Evolutionary conservation across 2,113 vertebrate genomes (phyloP), one percentile per base, ranked within the genome.

Genomic region (Neopipo cinnamomea): DNA sequence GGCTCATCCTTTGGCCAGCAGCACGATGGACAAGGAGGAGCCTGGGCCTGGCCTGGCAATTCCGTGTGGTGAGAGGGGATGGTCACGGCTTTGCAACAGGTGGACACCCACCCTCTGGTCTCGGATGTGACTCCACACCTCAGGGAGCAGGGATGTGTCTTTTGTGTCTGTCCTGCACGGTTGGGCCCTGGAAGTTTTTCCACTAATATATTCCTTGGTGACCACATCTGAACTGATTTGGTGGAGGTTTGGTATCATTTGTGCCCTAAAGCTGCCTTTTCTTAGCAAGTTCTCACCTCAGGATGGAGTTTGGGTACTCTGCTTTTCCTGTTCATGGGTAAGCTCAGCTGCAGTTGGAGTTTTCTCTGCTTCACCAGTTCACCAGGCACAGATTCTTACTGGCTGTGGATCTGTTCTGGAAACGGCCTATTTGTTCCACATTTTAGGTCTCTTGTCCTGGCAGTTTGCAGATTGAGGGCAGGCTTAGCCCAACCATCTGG

Each of bases 51-150:
- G 50, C 31, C 47, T 74, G 55, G n/a, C 30, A 44, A 8, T 49
- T 77, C 58, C 2, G 0, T n/a, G 56, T 59, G 44, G 2, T 39
- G 35, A 52, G 66, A 67, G 77, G 21, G 27, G 22, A 6, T 42
- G n/a, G 73, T 22, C 8, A 19, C 0, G 2, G 59, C 74, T 12
- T 58, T 4, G 2, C 21, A 72, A n/a, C 37, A n/a, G 35, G 10
- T 52, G 55, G 33, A 11, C 30, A 33, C n/a, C 3, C 4, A 31
- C 59, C 27, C 16, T 72, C 47, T 87, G 2, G 6, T 59, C 41
- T 81, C 2, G 0, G 30, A 30, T 66, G 23, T 77, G 65, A 46
- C 11, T 55, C 22, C 39, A 0, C 19, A 19, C 41, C 41, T 70
- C 44, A 30, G 0, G 1, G 50, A 71, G 56, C 28, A 88, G 68